These are phyloP conservation scores for Mus pahari DNA, from an alignment of 2,113 vertebrate genomes.

Conservation along the genomic window DNA sequence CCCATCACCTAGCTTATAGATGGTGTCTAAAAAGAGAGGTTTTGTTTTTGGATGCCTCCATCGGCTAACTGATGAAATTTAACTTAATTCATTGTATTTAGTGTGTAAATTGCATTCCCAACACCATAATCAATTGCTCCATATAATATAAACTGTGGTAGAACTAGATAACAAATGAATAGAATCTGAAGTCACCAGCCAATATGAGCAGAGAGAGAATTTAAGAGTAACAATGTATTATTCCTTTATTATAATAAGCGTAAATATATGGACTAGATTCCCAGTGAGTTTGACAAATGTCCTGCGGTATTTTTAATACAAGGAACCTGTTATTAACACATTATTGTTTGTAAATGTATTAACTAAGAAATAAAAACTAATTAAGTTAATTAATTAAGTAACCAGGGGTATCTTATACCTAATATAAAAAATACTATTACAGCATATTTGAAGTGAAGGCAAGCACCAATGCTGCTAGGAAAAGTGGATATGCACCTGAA, in stretches of 20 bases:
- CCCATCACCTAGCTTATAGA: not conserved
- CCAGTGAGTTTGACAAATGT: not conserved
- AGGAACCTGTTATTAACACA: not conserved
- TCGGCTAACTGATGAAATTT: not conserved
- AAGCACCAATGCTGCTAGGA: not conserved
- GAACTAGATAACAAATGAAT: not conserved
- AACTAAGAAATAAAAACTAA: not conserved
- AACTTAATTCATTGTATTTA: not conserved
- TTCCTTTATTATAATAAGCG: slow-evolving; percentile 23
- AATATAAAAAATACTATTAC: not conserved
- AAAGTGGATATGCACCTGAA: not conserved
- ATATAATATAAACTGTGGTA: not conserved
- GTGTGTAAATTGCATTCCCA: not conserved
- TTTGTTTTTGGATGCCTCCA: not conserved
- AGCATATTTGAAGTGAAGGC: not conserved
- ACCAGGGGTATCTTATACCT: not conserved
- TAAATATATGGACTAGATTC: not conserved
- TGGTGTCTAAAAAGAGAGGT: not conserved
- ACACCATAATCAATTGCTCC: not conserved
- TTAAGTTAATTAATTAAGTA: not conserved
- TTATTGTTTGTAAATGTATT: not conserved
- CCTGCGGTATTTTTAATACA: not conserved
- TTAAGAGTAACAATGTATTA: not conserved
- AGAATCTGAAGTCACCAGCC: not conserved
- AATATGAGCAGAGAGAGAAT: not conserved